Evolutionary conservation across 2,113 vertebrate genomes (phyloP).

Genomic region (Ageneiosus marmoratus): DNA sequence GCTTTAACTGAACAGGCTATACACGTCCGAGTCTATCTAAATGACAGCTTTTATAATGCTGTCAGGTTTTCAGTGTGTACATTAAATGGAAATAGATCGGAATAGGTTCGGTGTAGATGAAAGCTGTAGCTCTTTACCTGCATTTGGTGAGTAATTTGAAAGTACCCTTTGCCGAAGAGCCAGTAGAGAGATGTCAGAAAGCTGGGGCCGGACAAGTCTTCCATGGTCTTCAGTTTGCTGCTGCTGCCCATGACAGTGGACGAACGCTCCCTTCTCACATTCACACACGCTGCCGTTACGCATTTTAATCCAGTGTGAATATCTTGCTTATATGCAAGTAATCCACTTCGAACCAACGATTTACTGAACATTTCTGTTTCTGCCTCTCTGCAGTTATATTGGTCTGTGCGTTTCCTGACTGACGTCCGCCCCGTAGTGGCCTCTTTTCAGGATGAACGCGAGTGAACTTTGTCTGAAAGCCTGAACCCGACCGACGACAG

Average conservation of each 20-base stretch:
- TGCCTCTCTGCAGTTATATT: neutral
- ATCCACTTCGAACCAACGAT: slow-evolving; percentile 5
- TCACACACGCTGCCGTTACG: neutral
- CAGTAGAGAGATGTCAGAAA: slow-evolving; percentile 66
- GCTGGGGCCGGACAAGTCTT: slow-evolving; percentile 67
- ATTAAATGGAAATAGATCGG: too few relatives aligned
- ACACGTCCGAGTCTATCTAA: too few relatives aligned
- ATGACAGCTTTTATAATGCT: too few relatives aligned
- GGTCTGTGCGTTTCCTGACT: neutral
- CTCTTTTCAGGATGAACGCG: slow-evolving; percentile 20
- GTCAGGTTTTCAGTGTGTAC: too few relatives aligned
- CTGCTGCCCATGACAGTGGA: neutral
- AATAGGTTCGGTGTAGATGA: too few relatives aligned
- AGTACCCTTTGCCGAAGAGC: slow-evolving; percentile 73
- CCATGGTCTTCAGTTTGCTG: slow-evolving; percentile 61
- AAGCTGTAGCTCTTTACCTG: slow-evolving; percentile 61
- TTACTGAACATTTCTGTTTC: slow-evolving; percentile 62
- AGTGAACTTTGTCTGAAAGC: neutral
- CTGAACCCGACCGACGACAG: neutral
- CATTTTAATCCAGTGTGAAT: neutral
- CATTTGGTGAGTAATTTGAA: slow-evolving; percentile 67
- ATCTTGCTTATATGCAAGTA: slow-evolving; percentile 10
- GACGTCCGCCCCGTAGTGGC: neutral
- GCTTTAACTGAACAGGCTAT: too few relatives aligned
- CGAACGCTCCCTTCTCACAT: neutral